Base-by-base conservation (phyloP, 2,113 vertebrate genomes). In the Eulemur rufifrons region DNA sequence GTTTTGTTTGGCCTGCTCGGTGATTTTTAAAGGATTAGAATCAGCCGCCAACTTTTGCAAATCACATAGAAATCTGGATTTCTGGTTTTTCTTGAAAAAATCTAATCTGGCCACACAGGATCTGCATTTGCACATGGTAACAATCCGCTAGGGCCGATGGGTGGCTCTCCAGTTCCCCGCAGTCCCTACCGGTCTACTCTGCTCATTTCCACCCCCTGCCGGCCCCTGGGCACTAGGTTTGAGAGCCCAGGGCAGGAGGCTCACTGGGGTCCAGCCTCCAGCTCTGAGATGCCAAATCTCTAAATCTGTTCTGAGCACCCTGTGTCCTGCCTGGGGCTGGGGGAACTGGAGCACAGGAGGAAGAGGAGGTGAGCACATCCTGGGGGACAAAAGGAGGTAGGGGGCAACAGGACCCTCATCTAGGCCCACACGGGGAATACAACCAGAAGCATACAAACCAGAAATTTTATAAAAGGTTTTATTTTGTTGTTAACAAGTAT, bases 41-140 rank as follows among this genome's bases (percentile, higher is more conserved):
- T 68, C 50, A 29, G n/a, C 39, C 80, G 54, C 91, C 91, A 97
- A 86, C 68, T 92, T 93, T 74, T 39, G 64, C 32, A 68, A 92
- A 89, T 77, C 47, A 81, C 47, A 14, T 0, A 52, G 45, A 77
- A 93, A 86, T 91, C n/a, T 54, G 78, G 34, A 66, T 82, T 92
- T 94, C 71, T 92, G 34, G 5, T 63, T 73, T 59, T 71, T 89
- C 45, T 66, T 59, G 6, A 61, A 56, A 82, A 78, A 73, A 73
- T 27, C 34, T 52, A 10, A 59, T 39, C 87, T 74, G 68, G 66
- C 54, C 39, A 66, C 73, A 37, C 3, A 5, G 20, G 25, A 14
- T 37, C 69, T 73, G 23, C 61, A 42, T 64, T 82, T 81, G 42
- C 45, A 64, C 2, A 0, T 7, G 77, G 59, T 29, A 52, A 54